phyloP scores from a whole-genome alignment of 2,888 invertebrate genomes.

The Cataglyphis rosenhaueri region DNA sequence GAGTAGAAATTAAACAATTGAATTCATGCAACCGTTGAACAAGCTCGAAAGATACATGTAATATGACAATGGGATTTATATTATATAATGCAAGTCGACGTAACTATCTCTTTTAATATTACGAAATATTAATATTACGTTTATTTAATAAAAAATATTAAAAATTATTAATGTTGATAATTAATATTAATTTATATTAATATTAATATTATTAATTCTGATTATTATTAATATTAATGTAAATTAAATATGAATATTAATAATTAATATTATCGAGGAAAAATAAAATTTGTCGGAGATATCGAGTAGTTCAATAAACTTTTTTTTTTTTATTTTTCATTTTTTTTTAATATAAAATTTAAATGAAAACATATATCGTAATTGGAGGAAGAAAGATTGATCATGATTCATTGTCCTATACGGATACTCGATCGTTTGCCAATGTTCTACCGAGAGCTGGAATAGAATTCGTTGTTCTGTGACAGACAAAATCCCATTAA shows the following conservation, averaged over 20 bases:
- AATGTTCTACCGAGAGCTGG: slow-evolving; percentile 40
- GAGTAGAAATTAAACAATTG: slow-evolving; percentile 51
- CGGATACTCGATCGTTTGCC: slow-evolving; percentile 27
- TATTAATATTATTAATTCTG: too few species aligned
- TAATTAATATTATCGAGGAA: not conserved
- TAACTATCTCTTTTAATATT: slow-evolving; percentile 19
- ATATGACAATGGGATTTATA: slow-evolving; percentile 32
- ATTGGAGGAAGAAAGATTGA: slow-evolving; percentile 15
- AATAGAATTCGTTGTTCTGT: slow-evolving; percentile 42
- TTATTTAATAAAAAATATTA: not conserved
- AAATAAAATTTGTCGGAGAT: not conserved
- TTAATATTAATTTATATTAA: not conserved
- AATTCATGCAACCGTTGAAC: slow-evolving; percentile 33
- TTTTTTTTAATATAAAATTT: not conserved
- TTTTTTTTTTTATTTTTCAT: not conserved
- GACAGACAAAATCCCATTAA: slow-evolving; percentile 54
- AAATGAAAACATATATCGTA: not conserved
- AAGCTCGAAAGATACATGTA: slow-evolving; percentile 36
- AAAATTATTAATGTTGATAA: not conserved
- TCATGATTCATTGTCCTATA: slow-evolving; percentile 33
- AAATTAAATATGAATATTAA: not conserved
- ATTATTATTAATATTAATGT: not conserved
- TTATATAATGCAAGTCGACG: not conserved
- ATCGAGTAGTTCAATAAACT: not conserved
- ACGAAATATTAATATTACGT: not conserved